Base-by-base conservation (phyloP, 2,113 vertebrate genomes). In the Neopipo cinnamomea region DNA sequence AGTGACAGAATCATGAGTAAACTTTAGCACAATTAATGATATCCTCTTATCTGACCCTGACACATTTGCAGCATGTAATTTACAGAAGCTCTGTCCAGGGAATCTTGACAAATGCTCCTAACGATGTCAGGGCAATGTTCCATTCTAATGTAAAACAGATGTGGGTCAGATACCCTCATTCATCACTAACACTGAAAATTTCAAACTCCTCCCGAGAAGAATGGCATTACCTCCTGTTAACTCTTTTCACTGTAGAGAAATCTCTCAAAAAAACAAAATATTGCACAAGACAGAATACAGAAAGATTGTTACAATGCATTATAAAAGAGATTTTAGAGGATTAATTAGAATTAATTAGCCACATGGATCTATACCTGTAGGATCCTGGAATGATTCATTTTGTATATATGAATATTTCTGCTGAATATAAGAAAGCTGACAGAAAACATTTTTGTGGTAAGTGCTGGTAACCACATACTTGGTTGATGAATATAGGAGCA, bases 121-220 rank as follows among this genome's bases (percentile, higher is more conserved):
- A 98, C 89, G 94, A 98, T 98, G 98, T 98, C 97, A 98, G 97
- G 98, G 98, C 98, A 98, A 97, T 99, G 98, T 98, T 99, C 98
- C 98, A 98, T 98, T 98, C 98, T 99, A 98, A 99, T 98, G 98
- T 89, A 98, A 99, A 99, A 97, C 99, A 99, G 98, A 99, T 99
- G 99, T 98, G 98, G 98, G 98, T 98, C 98, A 98, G 97, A 98
- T 97, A 95, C 96, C 97, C 97, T 97, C 98, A 98, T 98, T 98
- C 98, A 98, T 98, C 98, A 98, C 97, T 90, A 96, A 86, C 92
- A 88, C 74, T 78, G 88, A 93, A 97, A 95, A 93, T 96, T 95
- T 97, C 96, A 37, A 92, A 96, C 97, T 96, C 94, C 96, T 96
- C 96, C 94, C 2, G 46, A 89, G 89, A 97, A 97, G 97, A 98